Evolutionary conservation across 2,888 invertebrate species (phyloP).

Genomic region (Lottia scabra): DNA sequence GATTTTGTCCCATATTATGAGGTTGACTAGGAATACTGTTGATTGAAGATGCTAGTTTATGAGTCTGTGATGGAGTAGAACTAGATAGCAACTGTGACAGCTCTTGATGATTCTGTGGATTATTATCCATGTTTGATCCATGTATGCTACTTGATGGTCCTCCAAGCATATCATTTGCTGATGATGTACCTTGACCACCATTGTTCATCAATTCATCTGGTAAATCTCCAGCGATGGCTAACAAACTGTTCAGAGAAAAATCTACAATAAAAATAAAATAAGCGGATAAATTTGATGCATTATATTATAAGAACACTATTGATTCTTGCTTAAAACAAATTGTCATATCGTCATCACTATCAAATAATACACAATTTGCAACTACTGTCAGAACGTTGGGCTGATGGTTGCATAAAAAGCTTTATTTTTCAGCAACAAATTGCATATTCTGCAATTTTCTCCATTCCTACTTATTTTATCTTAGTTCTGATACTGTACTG

Average conservation of each 20-base stretch:
- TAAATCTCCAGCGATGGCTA: constrained; percentile 53
- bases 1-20: constrained; percentile 24
- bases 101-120: constrained; percentile 55
- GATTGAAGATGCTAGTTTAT: constrained; percentile 71
- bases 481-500: too few species aligned
- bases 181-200: not conserved
- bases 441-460: too few species aligned
- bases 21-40: constrained; percentile 43
- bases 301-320: too few species aligned
- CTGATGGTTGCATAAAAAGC: too few species aligned
- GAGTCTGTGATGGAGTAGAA: constrained; percentile 46
- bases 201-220: constrained; percentile 61
- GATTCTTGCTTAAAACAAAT: too few species aligned
- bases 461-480: too few species aligned
- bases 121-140: constrained; percentile 44
- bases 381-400: too few species aligned
- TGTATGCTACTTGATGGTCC: constrained; percentile 50
- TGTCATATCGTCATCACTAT: too few species aligned
- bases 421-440: too few species aligned
- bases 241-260: constrained; percentile 40
- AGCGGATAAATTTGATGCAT: too few species aligned
- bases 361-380: too few species aligned
- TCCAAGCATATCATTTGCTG: constrained; percentile 43
- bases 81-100: constrained; percentile 57
- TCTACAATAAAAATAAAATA: constrained; percentile 31